phyloP scores from a whole-genome alignment of 2,797 vertebrate species.

The Periophthalmus magnuspinnatus region DNA sequence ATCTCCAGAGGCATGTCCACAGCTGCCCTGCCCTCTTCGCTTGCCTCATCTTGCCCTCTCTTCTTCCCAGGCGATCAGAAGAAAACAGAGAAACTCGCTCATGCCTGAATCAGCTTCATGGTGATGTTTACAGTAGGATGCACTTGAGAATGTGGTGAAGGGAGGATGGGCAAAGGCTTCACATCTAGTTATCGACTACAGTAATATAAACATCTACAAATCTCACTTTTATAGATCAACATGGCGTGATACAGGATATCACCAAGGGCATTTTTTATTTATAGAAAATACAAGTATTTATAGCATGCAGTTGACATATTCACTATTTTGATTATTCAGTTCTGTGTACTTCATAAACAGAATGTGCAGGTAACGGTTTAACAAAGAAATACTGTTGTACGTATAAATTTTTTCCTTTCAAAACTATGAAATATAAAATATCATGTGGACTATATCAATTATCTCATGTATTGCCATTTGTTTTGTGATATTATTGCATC shows the following conservation, averaged over 20 bases:
- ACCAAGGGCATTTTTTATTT: too few relatives aligned
- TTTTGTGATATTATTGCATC: too few relatives aligned
- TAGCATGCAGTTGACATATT: too few relatives aligned
- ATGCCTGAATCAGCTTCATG: constrained; percentile 48
- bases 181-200: constrained; percentile 30
- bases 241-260: too few relatives aligned
- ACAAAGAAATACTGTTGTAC: too few relatives aligned
- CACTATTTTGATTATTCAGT: too few relatives aligned
- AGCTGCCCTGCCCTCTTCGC: constrained; percentile 34
- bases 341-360: too few relatives aligned
- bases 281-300: too few relatives aligned
- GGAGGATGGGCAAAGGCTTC: constrained; percentile 36
- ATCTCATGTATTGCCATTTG: too few relatives aligned
- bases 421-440: background rate
- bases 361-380: too few relatives aligned
- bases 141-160: constrained; percentile 34
- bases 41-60: constrained; percentile 56
- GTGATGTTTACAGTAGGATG: constrained; percentile 56
- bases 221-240: too few relatives aligned
- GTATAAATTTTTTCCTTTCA: background rate
- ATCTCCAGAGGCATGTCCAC: constrained; percentile 59
- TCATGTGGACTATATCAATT: too few relatives aligned
- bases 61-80: constrained; percentile 39
- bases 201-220: background rate
- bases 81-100: constrained; percentile 29